Conservation (phyloP, 2,113 vertebrate species). For the Ciconia maguari region DNA sequence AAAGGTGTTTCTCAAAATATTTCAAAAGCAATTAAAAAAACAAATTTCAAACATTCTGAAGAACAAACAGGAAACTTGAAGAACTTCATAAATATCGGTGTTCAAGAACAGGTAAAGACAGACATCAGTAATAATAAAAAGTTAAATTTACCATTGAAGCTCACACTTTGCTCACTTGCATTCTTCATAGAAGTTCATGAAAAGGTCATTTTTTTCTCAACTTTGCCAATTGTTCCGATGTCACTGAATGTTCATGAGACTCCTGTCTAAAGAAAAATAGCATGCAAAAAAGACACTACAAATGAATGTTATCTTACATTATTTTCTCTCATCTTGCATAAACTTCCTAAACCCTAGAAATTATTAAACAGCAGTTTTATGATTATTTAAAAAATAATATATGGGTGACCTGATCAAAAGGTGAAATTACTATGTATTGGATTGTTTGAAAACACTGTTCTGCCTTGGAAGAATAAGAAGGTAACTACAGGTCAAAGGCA, state of each 20-base stretch:
- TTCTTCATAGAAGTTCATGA: not conserved
- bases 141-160: slow-evolving; percentile 34
- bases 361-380: not conserved
- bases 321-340: not conserved
- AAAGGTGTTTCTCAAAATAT: not conserved
- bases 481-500: not conserved
- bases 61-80: not conserved
- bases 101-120: not conserved
- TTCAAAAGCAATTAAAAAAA: not conserved
- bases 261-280: not conserved
- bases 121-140: not conserved
- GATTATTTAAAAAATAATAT: not conserved
- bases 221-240: not conserved
- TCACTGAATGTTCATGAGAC: not conserved
- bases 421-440: not conserved
- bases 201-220: not conserved
- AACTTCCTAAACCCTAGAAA: not conserved
- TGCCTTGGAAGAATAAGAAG: not conserved
- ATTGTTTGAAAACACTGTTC: not conserved
- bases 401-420: not conserved
- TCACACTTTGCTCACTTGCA: not conserved
- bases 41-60: not conserved
- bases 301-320: not conserved
- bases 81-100: not conserved
- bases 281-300: not conserved